Evolutionary conservation across 2,797 vertebrate species (phyloP), one percentile per base, ranked within the genome.

Genomic region (Microctenopoma lineatum): DNA sequence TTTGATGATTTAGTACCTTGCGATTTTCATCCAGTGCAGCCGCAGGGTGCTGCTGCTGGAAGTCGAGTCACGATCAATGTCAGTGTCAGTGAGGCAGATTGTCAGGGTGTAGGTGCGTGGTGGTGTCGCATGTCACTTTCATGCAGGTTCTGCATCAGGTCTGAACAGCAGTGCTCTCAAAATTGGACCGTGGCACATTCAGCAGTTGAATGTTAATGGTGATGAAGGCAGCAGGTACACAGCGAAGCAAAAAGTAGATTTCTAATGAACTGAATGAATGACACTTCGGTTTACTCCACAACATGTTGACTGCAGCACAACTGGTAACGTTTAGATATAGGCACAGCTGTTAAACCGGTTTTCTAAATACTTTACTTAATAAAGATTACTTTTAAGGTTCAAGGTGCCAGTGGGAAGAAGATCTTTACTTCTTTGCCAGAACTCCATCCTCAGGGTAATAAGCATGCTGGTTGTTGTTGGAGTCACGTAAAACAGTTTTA

Each of bases 371-470:
- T 52, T 29, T 10, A 25, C 14, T 47, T 3, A 18, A 47, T 54
- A 45, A 32, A 32, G 4, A 32, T 32, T 32, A 32, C 29, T 32
- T 32, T 32, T 32, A 32, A 32, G 29, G 34, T 4, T 15, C 2
- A 52, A 10, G 27, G 39, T 41, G 46, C n/a, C 65, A 63, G 54
- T 13, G 47, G 32, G 34, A 54, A 54, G 59, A 14, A 21, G 34
- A 55, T 27, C 0, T 15, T 60, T 45, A 56, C n/a, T 60, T 70
- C 11, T 56, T 39, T 34, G 38, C 45, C 38, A 39, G 38, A 26
- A 51, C 29, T 61, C 56, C 12, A 57, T 47, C 39, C 41, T 52
- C 61, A 46, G 45, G n/a, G 57, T n/a, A 61, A 67, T 58, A 47
- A 26, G 41, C 34, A 36, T 61, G 51, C 18, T 54, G 42, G 10